These are phyloP conservation scores for Aix galericulata DNA, from an alignment of 2,113 vertebrate species.

Conservation along the genomic window DNA sequence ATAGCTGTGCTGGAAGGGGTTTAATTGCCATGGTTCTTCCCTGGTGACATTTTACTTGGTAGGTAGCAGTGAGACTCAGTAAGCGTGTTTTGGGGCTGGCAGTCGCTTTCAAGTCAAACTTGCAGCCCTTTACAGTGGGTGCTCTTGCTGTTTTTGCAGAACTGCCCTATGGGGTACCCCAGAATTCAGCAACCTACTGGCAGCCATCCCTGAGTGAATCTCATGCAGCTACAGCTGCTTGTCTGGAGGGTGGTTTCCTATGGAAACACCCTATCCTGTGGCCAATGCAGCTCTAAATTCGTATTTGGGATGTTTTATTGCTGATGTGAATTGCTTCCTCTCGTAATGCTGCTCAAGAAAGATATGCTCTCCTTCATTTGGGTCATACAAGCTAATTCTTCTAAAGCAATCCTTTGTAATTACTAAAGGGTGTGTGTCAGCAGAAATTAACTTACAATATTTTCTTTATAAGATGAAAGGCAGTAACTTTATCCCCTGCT, in stretches of 20 bases:
- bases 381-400: background rate
- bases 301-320: background rate
- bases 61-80: accelerated
- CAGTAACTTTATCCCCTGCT: background rate
- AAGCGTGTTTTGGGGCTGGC: background rate
- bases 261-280: background rate
- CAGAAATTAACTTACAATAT: background rate
- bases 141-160: background rate
- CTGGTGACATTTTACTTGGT: background rate
- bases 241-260: background rate
- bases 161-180: accelerated
- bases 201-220: background rate
- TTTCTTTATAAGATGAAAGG: background rate
- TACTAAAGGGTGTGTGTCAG: background rate
- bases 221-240: background rate
- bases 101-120: background rate
- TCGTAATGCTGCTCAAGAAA: background rate
- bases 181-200: background rate
- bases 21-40: background rate
- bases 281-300: background rate
- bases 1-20: background rate
- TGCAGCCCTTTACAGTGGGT: accelerated
- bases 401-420: background rate
- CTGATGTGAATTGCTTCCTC: background rate
- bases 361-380: background rate